Base-by-base conservation (phyloP, 2,888 invertebrate genomes). In the Scaeva pyrastri region DNA sequence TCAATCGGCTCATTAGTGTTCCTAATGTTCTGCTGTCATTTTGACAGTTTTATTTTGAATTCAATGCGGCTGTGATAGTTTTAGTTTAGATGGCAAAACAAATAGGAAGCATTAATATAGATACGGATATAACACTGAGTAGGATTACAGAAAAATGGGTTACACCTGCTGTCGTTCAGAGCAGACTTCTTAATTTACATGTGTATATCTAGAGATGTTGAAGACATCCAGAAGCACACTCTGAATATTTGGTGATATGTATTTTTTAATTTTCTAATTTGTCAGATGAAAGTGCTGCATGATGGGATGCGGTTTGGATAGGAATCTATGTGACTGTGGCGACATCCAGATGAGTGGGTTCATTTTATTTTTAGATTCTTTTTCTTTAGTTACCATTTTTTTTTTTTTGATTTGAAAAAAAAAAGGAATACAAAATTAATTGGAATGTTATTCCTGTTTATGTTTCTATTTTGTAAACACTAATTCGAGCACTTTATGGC, bases 1-100 rank as follows among this genome's bases (percentile, higher is more conserved):
- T 77, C 77, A 86, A 86, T 82, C 82, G 77, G 77, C 66, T 82
- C 82, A 86, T 86, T 86, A 86, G 82, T 66, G 74, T 58, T 78
- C 56, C 31, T 86, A 82, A 86, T 82, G 82, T 73, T 73, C 41
- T 74, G 82, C 77, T 86, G 72, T 86, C 86, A 70, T 21, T 50
- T 62, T 72, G 66, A 78, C 16, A 58, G 23, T 58, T 72, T 31
- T 50, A n/a, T 45, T 64, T 48, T 36, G 66, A 48, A 66, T 48
- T 19, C 10, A 48, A 48, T 66, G 66, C 50, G 74, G 41, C 39
- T 75, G 66, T 56, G 16, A 21, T 16, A n/a, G 2, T 1, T 0
- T 7, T 45, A 36, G 50, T 14, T 21, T 68, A n/a, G 16, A 31
- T 1, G 26, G 71, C 64, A n/a, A n/a, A n/a, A n/a, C n/a, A n/a